These are phyloP conservation scores for Rhinoraja longicauda DNA, from an alignment of 2,797 vertebrate genomes.

Conservation along the genomic window DNA sequence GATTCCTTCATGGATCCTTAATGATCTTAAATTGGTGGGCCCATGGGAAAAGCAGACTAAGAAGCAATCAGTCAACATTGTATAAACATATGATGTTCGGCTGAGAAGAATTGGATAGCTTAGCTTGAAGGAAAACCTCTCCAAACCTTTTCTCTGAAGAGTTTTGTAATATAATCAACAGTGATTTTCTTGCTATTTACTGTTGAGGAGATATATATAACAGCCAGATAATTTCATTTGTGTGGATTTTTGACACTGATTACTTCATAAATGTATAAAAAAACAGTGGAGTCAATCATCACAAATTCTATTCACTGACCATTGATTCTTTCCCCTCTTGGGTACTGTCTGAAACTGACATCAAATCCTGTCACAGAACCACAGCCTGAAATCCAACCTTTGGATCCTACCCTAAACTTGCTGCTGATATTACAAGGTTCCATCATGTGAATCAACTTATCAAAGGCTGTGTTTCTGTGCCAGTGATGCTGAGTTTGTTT, in stretches of 20 bases:
- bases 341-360: neutral
- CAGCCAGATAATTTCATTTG: neutral
- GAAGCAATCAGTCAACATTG: neutral
- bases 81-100: neutral
- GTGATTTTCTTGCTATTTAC: neutral
- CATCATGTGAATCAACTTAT: too few species aligned
- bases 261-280: neutral
- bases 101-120: neutral
- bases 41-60: neutral
- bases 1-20: neutral
- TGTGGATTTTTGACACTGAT: conserved; percentile 4
- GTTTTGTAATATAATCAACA: neutral
- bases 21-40: neutral
- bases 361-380: neutral
- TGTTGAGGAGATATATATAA: neutral
- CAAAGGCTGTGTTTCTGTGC: too few species aligned
- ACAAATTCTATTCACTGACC: neutral
- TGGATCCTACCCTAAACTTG: too few species aligned
- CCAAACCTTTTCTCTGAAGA: neutral
- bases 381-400: too few species aligned
- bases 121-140: neutral
- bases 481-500: too few species aligned
- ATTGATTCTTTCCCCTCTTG: neutral
- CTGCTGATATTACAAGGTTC: too few species aligned
- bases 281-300: neutral